Evolutionary conservation across 37 sponge, comb jelly and placozoan genomes (phyloP), one percentile per base, ranked within the genome.

Genomic region (Aplysina aerophoba): DNA sequence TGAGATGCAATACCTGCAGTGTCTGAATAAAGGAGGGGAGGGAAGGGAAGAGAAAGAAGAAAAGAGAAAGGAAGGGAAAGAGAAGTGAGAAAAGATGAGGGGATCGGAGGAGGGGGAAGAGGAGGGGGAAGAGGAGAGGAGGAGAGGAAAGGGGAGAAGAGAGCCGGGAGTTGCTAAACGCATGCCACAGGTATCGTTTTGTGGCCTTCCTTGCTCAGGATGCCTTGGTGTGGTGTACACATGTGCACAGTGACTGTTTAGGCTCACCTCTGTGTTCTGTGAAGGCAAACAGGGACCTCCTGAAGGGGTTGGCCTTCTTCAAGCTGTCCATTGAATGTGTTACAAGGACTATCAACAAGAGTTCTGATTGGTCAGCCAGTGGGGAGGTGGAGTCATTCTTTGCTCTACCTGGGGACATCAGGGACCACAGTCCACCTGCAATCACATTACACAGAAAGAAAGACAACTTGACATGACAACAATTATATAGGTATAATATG

Each of bases 351-450:
- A 95, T 63, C 27, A 95, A 68, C 25, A 93, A 84, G 24, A 95
- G 89, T 36, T 93, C 81, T 50, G 93, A 87, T 30, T 81, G 85
- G 62, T 86, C 81, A 22, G 94, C 94, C 55, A 95, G 83, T 24
- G 91, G 94, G 44, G 94, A 85, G 39, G 65, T 34, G n/a, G 17
- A 17, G 4, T 50, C n/a, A 21, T 25, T 63, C 4, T 28, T 71
- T 0, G 79, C 31, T 4, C 55, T 24, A 27, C 20, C 40, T 0
- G 90, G 88, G 16, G 59, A 35, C 41, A 95, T 75, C 64, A 90
- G 69, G 5, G 89, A 93, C 86, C 85, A 92, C n/a, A 95, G 84
- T 44, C 96, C 91, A 80, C 94, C 96, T 95, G 77, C 14, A 86
- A n/a, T n/a, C n/a, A n/a, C n/a, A n/a, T n/a, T n/a, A n/a, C n/a